These are phyloP conservation scores for Silurus aristotelis DNA, from an alignment of 2,797 vertebrate genomes.

Conservation along the genomic window DNA sequence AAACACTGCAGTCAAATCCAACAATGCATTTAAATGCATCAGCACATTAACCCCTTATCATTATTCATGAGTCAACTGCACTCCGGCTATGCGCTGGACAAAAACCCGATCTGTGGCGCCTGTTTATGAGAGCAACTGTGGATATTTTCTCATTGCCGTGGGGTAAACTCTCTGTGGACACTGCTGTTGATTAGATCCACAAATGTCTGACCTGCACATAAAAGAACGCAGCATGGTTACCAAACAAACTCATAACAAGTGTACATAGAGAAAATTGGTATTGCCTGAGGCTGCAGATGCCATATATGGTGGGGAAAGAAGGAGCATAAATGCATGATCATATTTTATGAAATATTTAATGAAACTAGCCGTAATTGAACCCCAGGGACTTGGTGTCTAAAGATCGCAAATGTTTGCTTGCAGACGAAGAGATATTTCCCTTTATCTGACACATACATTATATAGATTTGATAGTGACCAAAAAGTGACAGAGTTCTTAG, in stretches of 20 bases:
- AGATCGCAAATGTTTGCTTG: neutral
- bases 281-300: constrained; percentile 19
- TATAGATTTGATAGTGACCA: neutral
- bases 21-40: constrained; percentile 68
- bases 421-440: neutral
- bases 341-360: neutral
- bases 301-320: neutral
- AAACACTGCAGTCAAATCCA: constrained; percentile 62
- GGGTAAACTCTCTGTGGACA: constrained; percentile 23
- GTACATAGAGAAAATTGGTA: constrained; percentile 22
- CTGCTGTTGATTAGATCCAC: constrained; percentile 32
- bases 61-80: constrained; percentile 68
- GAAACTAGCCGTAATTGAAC: neutral
- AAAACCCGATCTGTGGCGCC: constrained; percentile 63
- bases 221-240: constrained; percentile 12
- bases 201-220: constrained; percentile 42
- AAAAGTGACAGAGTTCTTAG: neutral
- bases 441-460: neutral
- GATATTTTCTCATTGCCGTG: constrained; percentile 50
- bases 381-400: neutral
- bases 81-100: constrained; percentile 55
- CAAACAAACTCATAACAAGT: constrained; percentile 35
- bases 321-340: neutral
- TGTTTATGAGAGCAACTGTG: constrained; percentile 67
- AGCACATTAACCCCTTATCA: constrained; percentile 63